phyloP scores from a whole-genome alignment of 2,113 vertebrate species.

The Poecilia latipinna region DNA sequence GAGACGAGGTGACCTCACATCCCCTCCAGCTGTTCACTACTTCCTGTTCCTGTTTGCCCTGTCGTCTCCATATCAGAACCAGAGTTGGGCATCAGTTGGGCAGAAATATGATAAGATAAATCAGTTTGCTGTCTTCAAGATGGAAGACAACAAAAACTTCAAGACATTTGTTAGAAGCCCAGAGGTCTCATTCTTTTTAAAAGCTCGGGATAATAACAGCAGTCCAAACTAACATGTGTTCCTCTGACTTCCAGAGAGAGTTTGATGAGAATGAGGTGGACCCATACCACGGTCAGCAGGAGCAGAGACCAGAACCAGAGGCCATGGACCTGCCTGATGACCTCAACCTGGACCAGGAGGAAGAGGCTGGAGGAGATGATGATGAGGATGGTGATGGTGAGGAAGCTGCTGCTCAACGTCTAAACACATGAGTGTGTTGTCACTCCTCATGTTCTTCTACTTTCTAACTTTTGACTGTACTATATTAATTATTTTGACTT shows the following conservation, averaged over 20 bases:
- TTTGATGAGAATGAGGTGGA: slow-evolving; percentile 96
- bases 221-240: neutral
- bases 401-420: neutral
- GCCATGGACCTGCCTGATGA: slow-evolving; percentile 92
- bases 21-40: too few relatives aligned
- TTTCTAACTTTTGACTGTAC: neutral
- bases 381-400: slow-evolving; percentile 83
- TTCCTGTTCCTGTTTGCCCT: too few relatives aligned
- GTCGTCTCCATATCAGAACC: too few relatives aligned
- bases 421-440: neutral
- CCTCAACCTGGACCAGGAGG: slow-evolving; percentile 87
- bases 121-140: too few relatives aligned
- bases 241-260: slow-evolving; percentile 82
- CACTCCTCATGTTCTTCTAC: neutral
- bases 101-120: neutral
- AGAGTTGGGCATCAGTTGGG: too few relatives aligned
- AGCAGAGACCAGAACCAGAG: slow-evolving; percentile 86
- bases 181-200: neutral
- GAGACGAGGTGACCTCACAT: slow-evolving; percentile 87
- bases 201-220: too few relatives aligned
- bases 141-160: neutral
- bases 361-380: slow-evolving; percentile 77
- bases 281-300: slow-evolving; percentile 91
- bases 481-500: too few relatives aligned
- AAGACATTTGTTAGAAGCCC: neutral